These are phyloP conservation scores for Apodemia duryi DNA, from an alignment of 2,888 invertebrate genomes.

Conservation along the genomic window DNA sequence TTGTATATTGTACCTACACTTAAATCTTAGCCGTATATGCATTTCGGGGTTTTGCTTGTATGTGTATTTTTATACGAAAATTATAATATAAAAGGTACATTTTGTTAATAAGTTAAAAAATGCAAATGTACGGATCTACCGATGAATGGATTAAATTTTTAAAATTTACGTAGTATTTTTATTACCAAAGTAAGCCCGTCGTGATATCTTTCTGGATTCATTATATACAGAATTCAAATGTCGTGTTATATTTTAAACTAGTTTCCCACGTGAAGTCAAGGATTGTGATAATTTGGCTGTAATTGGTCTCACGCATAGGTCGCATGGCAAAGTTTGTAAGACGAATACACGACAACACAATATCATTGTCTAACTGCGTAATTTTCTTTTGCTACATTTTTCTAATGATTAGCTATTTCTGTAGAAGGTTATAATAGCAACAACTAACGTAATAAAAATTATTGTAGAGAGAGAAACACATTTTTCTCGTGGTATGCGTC, in stretches of 20 bases:
- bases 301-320: background rate
- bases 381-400: background rate
- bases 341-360: background rate
- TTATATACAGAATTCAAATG: background rate
- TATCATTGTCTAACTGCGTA: background rate
- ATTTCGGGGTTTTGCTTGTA: too few relatives aligned
- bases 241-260: background rate
- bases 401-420: background rate
- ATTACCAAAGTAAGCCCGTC: background rate
- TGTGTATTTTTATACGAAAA: too few relatives aligned
- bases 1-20: too few relatives aligned
- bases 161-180: background rate
- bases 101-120: too few relatives aligned
- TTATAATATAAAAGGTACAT: too few relatives aligned
- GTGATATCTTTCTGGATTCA: background rate
- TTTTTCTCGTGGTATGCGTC: too few relatives aligned
- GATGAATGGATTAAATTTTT: too few relatives aligned
- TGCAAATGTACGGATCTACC: too few relatives aligned
- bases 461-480: too few relatives aligned
- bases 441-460: too few relatives aligned
- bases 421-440: too few relatives aligned
- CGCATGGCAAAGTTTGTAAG: background rate
- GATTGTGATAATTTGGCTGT: background rate
- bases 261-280: conserved; percentile 2
- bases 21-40: too few relatives aligned